These are phyloP conservation scores for Dicyrtomina minuta DNA, from an alignment of 2,888 invertebrate species.

Conservation along the genomic window DNA sequence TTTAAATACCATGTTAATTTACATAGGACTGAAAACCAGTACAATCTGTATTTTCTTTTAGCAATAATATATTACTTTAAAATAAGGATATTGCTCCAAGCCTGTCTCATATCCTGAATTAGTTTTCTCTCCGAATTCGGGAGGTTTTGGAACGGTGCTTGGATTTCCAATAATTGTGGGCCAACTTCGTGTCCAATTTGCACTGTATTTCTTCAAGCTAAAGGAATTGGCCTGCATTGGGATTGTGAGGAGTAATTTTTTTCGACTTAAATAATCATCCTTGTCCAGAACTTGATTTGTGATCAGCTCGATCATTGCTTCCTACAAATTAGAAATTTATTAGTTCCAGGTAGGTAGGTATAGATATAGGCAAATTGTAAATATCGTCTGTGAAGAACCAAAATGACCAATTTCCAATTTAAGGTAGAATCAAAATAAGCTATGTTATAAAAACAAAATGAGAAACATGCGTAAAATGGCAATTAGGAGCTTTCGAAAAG, in stretches of 20 bases:
- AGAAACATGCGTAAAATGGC: too few species aligned
- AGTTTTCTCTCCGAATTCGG: not conserved
- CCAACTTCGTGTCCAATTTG: not conserved
- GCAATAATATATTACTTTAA: too few species aligned
- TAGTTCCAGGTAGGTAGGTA: too few species aligned
- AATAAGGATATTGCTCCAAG: not conserved
- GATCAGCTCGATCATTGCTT: not conserved
- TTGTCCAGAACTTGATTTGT: not conserved
- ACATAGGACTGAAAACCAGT: too few species aligned
- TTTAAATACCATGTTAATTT: too few species aligned
- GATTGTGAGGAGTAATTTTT: not conserved
- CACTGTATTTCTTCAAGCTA: not conserved
- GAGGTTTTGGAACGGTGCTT: not conserved
- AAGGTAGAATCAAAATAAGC: too few species aligned
- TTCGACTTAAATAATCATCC: not conserved
- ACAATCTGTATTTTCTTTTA: too few species aligned
- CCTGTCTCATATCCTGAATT: not conserved
- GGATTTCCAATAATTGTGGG: not conserved
- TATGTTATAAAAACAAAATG: too few species aligned
- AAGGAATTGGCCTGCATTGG: slow-evolving; percentile 5
- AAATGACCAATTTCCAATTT: too few species aligned
- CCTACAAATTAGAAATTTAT: not conserved
- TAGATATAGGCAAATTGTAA: too few species aligned
- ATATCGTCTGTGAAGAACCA: too few species aligned
- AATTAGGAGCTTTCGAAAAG: too few species aligned